Evolutionary conservation across 1,140 invertebrate genomes (phyloP).

Genomic region (Drosophila dunni): DNA sequence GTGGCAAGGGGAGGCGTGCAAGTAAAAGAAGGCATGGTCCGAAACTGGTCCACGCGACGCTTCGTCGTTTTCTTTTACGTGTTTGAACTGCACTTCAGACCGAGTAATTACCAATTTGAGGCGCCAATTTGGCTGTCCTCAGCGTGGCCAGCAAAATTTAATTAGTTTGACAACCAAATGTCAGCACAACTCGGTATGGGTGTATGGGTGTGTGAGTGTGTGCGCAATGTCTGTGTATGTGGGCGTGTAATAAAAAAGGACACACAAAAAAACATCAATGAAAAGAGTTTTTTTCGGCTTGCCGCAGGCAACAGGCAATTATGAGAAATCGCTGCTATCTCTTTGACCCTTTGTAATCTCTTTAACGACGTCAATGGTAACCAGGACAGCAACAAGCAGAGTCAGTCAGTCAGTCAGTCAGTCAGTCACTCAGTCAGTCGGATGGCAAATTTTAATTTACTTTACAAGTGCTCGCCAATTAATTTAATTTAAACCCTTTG

Average conservation of each 20-base stretch:
- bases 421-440: conserved; percentile 43
- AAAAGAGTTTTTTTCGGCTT: conserved; percentile 32
- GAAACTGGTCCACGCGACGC: conserved; percentile 18
- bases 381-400: conserved; percentile 2
- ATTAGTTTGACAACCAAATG: conserved; percentile 80
- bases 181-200: conserved; percentile 24
- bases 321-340: conserved; percentile 75
- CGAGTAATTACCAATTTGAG: conserved; percentile 79
- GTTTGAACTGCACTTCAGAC: conserved; percentile 78
- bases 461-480: conserved; percentile 78
- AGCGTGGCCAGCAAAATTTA: conserved; percentile 71
- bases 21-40: not conserved
- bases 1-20: not conserved
- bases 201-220: conserved; percentile 31
- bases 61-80: conserved; percentile 68
- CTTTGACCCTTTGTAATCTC: conserved; percentile 81
- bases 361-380: conserved; percentile 55
- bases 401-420: conserved; percentile 25
- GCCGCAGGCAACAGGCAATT: conserved; percentile 70
- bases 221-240: conserved; percentile 21
- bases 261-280: conserved; percentile 17
- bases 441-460: conserved; percentile 72
- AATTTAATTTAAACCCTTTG: conserved; percentile 78
- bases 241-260: conserved; percentile 26
- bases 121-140: conserved; percentile 71